Evolutionary conservation across 2,113 vertebrate genomes (phyloP).

Genomic region (Rostratula benghalensis): DNA sequence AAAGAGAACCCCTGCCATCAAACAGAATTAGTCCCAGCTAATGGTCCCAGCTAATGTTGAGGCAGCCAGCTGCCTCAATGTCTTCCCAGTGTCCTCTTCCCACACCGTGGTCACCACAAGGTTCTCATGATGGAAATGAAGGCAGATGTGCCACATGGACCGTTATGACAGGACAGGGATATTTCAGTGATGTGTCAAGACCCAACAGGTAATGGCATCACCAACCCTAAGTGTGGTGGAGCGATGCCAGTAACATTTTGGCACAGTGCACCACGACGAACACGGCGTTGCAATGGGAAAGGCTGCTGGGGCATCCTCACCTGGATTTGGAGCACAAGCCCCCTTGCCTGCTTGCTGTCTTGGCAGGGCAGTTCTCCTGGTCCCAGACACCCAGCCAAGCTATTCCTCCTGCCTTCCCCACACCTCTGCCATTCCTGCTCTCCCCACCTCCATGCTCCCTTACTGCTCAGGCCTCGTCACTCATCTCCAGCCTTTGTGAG

Average conservation of each 20-base stretch:
- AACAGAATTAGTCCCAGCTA: neutral
- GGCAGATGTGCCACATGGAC: neutral
- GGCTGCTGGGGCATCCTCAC: no score
- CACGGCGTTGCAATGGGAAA: accelerated
- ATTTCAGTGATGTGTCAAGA: neutral
- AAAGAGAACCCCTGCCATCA: accelerated
- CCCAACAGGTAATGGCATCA: accelerated
- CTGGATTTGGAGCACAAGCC: accelerated
- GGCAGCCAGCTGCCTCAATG: accelerated
- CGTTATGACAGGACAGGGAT: neutral
- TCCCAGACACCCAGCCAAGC: neutral
- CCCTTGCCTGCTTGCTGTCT: accelerated
- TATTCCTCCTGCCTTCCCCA: accelerated
- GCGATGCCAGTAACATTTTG: accelerated
- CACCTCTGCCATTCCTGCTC: neutral
- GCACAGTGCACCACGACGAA: neutral
- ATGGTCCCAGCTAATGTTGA: neutral
- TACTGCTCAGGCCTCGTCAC: neutral
- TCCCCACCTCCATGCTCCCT: accelerated
- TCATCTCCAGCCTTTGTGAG: neutral
- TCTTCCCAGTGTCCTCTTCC: neutral
- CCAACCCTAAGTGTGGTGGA: accelerated
- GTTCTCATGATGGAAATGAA: accelerated
- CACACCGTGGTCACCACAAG: accelerated
- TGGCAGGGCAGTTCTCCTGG: accelerated